Percentiles rank a stretch among this genome's conserved stretches.
Evolutionary conservation across 2,888 invertebrate species (phyloP).

Genomic region (Neoitamus cyanurus): DNA sequence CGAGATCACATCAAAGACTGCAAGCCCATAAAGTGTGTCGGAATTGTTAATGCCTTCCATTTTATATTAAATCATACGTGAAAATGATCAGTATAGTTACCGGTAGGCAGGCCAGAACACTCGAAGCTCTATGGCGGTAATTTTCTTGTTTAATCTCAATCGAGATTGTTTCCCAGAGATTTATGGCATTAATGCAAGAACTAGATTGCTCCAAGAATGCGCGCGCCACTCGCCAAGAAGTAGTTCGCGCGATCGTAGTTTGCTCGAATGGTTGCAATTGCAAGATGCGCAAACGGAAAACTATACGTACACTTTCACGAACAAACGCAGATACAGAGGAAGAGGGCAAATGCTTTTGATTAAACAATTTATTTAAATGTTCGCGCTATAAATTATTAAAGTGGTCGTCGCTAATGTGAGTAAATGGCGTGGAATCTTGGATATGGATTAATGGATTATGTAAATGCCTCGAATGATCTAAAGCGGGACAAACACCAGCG

Average conservation of each 20-base stretch:
- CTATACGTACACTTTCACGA: neutral
- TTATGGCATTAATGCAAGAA: constrained; percentile 9
- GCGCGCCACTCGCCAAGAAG: constrained; percentile 3
- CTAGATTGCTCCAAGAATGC: constrained; percentile 1
- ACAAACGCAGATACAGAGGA: neutral
- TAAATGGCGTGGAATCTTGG: constrained; percentile 5
- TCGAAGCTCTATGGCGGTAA: neutral
- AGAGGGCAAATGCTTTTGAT: neutral
- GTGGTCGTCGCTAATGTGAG: neutral
- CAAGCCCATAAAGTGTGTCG: constrained; percentile 2
- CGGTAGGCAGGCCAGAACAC: neutral
- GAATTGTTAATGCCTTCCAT: neutral
- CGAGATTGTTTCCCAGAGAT: constrained; percentile 2
- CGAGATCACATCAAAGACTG: neutral
- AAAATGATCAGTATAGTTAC: neutral
- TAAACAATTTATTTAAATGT: constrained; percentile 32
- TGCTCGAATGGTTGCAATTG: neutral
- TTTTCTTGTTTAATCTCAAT: constrained; percentile 14
- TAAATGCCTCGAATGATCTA: neutral
- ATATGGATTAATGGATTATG: constrained; percentile 10
- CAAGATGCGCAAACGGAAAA: neutral
- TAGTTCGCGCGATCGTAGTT: neutral
- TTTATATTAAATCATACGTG: constrained; percentile 9
- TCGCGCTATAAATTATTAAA: constrained; percentile 23
- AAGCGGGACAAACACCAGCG: neutral